Conservation (phyloP, 2,888 invertebrate genomes). For the Cryptus viduatorius region DNA sequence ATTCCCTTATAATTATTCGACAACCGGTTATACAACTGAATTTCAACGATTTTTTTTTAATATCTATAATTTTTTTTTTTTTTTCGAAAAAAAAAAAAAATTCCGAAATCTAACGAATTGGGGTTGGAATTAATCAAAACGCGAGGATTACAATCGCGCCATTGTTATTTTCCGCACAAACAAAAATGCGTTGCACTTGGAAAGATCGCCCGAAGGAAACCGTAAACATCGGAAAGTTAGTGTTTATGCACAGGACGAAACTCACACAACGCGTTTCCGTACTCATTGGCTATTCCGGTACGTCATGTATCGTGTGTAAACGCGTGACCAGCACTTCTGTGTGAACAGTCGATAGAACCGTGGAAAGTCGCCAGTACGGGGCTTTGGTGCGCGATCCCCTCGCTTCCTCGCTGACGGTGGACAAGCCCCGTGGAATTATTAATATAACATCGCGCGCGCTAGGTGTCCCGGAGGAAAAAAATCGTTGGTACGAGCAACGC, state of each 20-base stretch:
- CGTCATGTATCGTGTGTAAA: neutral
- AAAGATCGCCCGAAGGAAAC: no score
- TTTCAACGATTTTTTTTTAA: no score
- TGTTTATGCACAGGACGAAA: constrained; percentile 23
- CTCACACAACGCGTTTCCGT: constrained; percentile 3
- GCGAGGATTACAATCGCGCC: no score
- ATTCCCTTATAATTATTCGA: neutral
- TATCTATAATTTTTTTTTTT: no score
- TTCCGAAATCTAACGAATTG: no score
- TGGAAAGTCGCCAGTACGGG: constrained; percentile 2
- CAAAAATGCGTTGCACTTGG: no score
- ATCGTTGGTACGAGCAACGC: constrained; percentile 12
- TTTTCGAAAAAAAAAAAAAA: no score
- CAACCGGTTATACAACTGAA: no score
- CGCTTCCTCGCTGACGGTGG: constrained; percentile 9
- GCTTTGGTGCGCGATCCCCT: neutral
- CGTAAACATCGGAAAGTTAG: neutral
- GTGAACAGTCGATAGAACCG: constrained; percentile 37
- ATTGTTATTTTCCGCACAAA: no score
- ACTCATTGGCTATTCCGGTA: neutral
- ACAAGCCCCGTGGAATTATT: constrained; percentile 47
- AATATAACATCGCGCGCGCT: constrained; percentile 47
- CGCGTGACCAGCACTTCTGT: neutral
- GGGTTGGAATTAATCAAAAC: no score
- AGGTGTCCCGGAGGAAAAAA: constrained; percentile 47